These are phyloP conservation scores for Rhegmatorhina hoffmannsi DNA, from an alignment of 2,113 vertebrate species.

Conservation along the genomic window DNA sequence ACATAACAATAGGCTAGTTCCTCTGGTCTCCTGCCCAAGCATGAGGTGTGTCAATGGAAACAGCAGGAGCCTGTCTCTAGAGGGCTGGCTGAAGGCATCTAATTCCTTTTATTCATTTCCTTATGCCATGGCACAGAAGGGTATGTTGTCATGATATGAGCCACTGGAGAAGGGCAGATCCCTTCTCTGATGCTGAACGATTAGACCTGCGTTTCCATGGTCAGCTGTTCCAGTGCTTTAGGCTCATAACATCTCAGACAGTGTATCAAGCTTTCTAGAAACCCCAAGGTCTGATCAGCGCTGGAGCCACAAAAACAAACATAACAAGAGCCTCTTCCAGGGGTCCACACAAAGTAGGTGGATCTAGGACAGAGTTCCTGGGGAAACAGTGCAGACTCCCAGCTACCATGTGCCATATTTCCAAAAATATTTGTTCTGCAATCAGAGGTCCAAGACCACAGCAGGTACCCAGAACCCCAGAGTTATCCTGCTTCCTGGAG, in stretches of 20 bases:
- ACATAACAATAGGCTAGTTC: not conserved
- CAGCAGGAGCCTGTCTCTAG: accelerated
- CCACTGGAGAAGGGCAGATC: not conserved
- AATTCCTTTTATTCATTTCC: not conserved
- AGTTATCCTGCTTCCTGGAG: not conserved
- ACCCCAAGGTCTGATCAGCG: not conserved
- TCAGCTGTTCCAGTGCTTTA: not conserved
- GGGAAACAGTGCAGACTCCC: not conserved
- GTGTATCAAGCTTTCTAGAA: not conserved
- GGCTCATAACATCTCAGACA: not conserved
- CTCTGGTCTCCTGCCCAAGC: not conserved
- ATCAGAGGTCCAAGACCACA: not conserved
- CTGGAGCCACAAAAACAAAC: not conserved
- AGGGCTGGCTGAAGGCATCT: not conserved
- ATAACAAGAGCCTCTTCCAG: not conserved
- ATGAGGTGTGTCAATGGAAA: not conserved
- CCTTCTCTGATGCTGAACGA: not conserved
- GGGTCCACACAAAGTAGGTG: accelerated
- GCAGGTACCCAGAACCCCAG: not conserved
- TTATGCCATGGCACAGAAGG: not conserved
- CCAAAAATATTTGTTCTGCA: not conserved
- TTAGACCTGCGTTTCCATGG: not conserved
- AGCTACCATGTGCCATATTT: not conserved
- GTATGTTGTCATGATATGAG: accelerated
- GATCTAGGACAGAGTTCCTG: not conserved